Conservation (phyloP, 2,797 vertebrate genomes). For the Peromyscus melanophrys region DNA sequence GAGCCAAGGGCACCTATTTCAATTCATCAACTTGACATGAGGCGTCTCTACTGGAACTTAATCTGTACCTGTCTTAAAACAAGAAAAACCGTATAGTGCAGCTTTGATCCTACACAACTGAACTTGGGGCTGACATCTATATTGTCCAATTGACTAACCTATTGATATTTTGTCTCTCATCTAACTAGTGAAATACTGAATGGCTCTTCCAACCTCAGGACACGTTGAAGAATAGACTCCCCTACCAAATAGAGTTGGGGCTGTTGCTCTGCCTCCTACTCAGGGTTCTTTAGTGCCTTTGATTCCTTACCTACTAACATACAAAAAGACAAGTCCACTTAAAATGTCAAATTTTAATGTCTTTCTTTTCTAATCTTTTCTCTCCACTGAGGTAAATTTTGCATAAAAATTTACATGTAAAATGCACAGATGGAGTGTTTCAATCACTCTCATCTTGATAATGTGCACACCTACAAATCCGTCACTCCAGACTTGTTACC, state of each 20-base stretch:
- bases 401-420: not conserved
- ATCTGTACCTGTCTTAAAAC: constrained; percentile 62
- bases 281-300: not conserved
- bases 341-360: not conserved
- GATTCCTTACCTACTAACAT: constrained; percentile 4
- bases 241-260: constrained; percentile 3
- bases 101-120: not conserved
- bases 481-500: not conserved
- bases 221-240: not conserved
- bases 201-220: constrained; percentile 1
- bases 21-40: constrained; percentile 52
- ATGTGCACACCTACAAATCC: not conserved
- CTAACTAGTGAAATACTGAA: constrained; percentile 25
- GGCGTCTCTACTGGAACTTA: constrained; percentile 25
- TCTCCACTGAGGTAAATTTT: not conserved
- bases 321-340: constrained; percentile 20
- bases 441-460: not conserved
- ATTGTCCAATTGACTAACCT: not conserved
- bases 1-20: constrained; percentile 5
- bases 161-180: constrained; percentile 27
- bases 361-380: not conserved
- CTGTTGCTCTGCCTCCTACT: constrained; percentile 1
- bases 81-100: not conserved
- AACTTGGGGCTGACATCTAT: not conserved
- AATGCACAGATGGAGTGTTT: not conserved